Conservation (phyloP, 2,797 vertebrate species). For the Antrozous pallidus region DNA sequence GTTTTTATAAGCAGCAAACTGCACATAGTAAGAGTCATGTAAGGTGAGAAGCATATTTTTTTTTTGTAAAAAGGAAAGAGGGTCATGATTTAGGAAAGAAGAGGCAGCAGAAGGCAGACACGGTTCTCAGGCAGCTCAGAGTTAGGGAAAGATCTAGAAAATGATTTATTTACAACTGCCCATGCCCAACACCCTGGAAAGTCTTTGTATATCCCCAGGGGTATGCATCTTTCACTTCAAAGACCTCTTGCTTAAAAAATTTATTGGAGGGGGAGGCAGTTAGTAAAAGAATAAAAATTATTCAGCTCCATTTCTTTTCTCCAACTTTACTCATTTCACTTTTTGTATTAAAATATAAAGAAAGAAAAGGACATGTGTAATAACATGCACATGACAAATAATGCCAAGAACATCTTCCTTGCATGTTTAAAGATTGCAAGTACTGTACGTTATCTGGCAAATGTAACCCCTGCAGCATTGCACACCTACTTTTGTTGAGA, state of each 20-base stretch:
- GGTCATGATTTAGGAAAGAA: background rate
- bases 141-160: background rate
- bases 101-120: background rate
- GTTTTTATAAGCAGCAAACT: background rate
- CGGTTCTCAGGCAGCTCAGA: background rate
- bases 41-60: background rate
- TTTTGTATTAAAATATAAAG: background rate
- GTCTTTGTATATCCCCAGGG: background rate
- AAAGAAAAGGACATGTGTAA: background rate
- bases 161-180: background rate
- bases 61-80: background rate
- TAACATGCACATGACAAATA: background rate
- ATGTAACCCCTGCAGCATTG: too few species aligned
- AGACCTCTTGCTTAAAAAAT: background rate
- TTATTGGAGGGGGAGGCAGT: accelerated
- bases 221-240: background rate
- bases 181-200: background rate
- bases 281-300: background rate
- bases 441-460: background rate
- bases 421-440: background rate
- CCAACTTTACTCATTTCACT: background rate
- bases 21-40: background rate
- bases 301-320: background rate
- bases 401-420: background rate
- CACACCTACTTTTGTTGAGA: background rate